These are phyloP conservation scores for Centropus unirufus DNA, from an alignment of 2,113 vertebrate species.

Conservation along the genomic window DNA sequence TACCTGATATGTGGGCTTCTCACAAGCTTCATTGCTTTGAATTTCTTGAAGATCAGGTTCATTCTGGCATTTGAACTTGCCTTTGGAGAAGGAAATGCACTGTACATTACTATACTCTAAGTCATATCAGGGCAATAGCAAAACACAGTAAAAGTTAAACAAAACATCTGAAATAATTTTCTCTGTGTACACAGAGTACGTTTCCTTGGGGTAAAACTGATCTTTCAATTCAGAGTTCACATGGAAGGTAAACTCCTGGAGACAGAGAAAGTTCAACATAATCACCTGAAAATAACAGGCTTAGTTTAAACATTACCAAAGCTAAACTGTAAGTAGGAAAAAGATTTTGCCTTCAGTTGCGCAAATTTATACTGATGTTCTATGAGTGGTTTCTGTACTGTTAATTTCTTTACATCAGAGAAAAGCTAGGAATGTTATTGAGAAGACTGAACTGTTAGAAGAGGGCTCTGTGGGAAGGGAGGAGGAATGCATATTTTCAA, in stretches of 20 bases:
- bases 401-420: background rate
- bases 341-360: background rate
- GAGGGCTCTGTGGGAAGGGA: slow-evolving; percentile 11
- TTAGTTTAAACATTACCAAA: background rate
- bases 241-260: background rate
- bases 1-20: background rate
- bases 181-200: background rate
- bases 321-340: background rate
- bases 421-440: background rate
- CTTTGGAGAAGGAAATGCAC: background rate
- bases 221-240: slow-evolving; percentile 5
- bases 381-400: background rate
- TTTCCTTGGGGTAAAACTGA: slow-evolving; percentile 21
- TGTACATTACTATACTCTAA: background rate
- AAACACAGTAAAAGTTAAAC: background rate
- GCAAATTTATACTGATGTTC: background rate
- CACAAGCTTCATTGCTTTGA: background rate
- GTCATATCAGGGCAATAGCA: background rate
- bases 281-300: background rate
- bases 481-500: slow-evolving; percentile 18
- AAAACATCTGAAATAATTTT: background rate
- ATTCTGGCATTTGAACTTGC: background rate
- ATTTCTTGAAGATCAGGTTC: background rate
- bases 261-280: background rate
- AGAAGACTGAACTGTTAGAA: background rate